Evolutionary conservation across 2,888 invertebrate species (phyloP), one percentile per base, ranked within the genome.

Genomic region (Chouioia cunea): DNA sequence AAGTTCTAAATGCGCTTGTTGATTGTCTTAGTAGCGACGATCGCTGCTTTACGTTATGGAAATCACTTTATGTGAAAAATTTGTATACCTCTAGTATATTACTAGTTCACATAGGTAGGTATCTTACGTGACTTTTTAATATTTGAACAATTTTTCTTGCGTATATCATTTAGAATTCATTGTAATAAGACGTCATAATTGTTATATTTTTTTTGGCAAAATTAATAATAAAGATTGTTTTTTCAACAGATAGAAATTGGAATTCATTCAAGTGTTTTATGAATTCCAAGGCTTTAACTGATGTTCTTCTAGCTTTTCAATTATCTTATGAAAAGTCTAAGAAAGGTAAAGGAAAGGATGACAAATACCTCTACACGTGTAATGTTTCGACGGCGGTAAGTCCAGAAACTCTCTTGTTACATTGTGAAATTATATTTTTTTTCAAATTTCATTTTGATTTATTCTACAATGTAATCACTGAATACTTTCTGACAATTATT

Each of bases 31-130:
- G 83, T 23, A 86, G 86, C 62, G 93, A 93, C 76, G 88, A 89
- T 73, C 89, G 89, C 0, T 90, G 91, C 77, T 91, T 91, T 77
- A 88, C 88, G 57, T 88, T 88, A 0, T 93, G 93, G 93, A 88
- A 88, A 77, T 91, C 91, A 77, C 83, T 91, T 60, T 92, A 93
- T 84, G 85, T 88, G 43, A 91, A 91, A 79, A 89, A 92, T 79
- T 87, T 91, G 22, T 87, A 88, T 70, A 90, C 91, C 78, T 92
- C 93, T 20, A 90, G 91, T 48, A 87, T 91, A 22, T 83, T 93
- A 58, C 86, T 93, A 46, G 88, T 84, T 62, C 83, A 87, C 74
- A 81, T 89, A 47, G 79, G 86, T 86, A 70, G 79, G 79, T 78
- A 56, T 83, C n/a, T n/a, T 36, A 6, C 36, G 10, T 36, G 6